These are phyloP conservation scores for Sepioteuthis lessoniana DNA, from an alignment of 2,888 invertebrate species.

Conservation along the genomic window DNA sequence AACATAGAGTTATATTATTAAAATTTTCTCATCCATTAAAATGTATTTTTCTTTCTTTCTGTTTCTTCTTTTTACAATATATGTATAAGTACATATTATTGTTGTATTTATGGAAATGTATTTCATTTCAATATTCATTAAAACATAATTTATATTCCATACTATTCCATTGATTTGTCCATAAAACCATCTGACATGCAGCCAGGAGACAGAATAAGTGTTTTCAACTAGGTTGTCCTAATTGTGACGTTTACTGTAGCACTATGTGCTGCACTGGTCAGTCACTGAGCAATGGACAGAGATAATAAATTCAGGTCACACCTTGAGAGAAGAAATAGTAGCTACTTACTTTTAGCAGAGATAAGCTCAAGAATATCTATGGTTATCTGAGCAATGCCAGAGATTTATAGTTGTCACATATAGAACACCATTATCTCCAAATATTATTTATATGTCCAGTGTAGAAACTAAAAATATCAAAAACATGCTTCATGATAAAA, in stretches of 20 bases:
- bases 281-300: neutral
- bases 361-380: neutral
- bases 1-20: too few relatives aligned
- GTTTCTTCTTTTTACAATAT: too few relatives aligned
- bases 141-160: neutral
- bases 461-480: too few relatives aligned
- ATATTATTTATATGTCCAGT: too few relatives aligned
- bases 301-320: neutral
- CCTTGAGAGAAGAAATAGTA: neutral
- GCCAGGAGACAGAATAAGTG: neutral
- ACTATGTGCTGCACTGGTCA: neutral
- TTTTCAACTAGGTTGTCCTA: neutral
- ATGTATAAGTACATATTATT: too few relatives aligned
- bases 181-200: neutral
- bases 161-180: neutral
- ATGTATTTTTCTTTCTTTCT: too few relatives aligned
- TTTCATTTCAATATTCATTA: neutral
- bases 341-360: neutral
- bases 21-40: too few relatives aligned
- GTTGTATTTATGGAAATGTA: neutral
- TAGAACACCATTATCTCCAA: neutral
- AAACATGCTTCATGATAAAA: too few relatives aligned
- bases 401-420: neutral
- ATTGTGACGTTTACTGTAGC: neutral
- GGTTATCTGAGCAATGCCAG: neutral